Base-by-base conservation (phyloP, 2,113 vertebrate species). In the Motacilla tschutschensis region DNA sequence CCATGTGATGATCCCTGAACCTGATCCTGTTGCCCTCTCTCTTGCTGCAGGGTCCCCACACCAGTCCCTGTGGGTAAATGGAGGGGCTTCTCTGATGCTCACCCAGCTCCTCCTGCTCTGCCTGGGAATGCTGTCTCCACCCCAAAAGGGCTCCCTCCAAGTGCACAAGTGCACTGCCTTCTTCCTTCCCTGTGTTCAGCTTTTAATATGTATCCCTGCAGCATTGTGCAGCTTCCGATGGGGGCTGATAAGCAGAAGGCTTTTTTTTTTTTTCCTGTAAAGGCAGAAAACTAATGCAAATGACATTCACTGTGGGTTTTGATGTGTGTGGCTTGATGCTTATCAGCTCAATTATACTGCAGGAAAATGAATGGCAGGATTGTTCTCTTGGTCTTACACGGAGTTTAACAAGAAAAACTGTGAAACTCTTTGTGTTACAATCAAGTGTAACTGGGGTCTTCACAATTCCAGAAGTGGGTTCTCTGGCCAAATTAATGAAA, bases 401-500 rank as follows among this genome's bases (percentile, higher is more conserved):
- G 19, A 86, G 25, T 64, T 88, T 90, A 89, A 83, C 67, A 88
- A 91, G 80, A 26, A 65, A 87, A 88, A 41, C 53, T 9, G 13
- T 64, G 57, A 71, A 91, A 86, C 63, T 48, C 58, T 79, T 81
- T 62, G 71, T 66, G 44, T 60, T 74, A 40, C 46, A 85, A 26
- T 80, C 29, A 58, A 74, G 40, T 0, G 0, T 51, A 75, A 64
- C 77, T 21, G 16, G 10, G 55, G 65, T 72, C 43, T 82, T 76
- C 55, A 20, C 31, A n/a, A 60, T 89, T 88, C 69, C 81, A 69
- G 44, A 58, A 85, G 36, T 8, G 6, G 16, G 78, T 55, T 46
- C 40, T 76, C 62, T 9, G 10, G 79, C 54, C 79, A 95, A 94
- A 87, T 87, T 54, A 79, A 86, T 71, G 74, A 67, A 80, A 81